Evolutionary conservation across 2,888 invertebrate species (phyloP), one percentile per base, ranked within the genome.

Genomic region (Lithophane semibrunnea): DNA sequence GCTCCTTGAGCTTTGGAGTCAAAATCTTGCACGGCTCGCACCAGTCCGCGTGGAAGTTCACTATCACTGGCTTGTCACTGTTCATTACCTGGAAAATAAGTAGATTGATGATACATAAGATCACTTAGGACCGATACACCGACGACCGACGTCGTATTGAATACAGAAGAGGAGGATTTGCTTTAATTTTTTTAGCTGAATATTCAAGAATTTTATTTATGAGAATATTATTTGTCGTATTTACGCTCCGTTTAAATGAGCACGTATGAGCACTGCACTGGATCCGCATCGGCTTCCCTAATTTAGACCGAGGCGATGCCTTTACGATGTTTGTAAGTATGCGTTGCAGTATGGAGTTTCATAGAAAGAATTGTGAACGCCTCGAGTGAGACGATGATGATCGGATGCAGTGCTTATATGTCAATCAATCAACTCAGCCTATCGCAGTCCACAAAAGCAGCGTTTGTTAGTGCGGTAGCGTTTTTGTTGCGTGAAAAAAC

Each of bases 41-140:
- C 99, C 99, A 99, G 87, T 99, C 98, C 0, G 99, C 99, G 91
- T 99, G 99, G 92, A 99, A 99, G 93, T 98, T 99, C 0, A 99
- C 98, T 93, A 99, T 98, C n/a, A 99, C 98, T 52, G 98, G 98
- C 89, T 98, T 98, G 58, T 97, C 97, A 88, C 98, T 98, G 92
- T 98, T 98, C 97, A 99, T 98, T 71, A 98, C 97, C 97, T 97
- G 91, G 16, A 83, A 56, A 56, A 54, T 37, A 12, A 18, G 12
- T 10, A 0, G 21, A 49, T 16, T 64, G 12, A 54, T 29, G 29
- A 60, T 58, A 42, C 5, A 18, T 42, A 29, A 9, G 9, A 58
- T 56, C 16, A 3, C 8, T 16, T 47, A 21, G 37, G 16, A 37
- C 4, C 8, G 8, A 13, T 21, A 21, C 3, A 37, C 9, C n/a